phyloP scores from a whole-genome alignment of 2,888 invertebrate species.

The Achlya flavicornis region DNA sequence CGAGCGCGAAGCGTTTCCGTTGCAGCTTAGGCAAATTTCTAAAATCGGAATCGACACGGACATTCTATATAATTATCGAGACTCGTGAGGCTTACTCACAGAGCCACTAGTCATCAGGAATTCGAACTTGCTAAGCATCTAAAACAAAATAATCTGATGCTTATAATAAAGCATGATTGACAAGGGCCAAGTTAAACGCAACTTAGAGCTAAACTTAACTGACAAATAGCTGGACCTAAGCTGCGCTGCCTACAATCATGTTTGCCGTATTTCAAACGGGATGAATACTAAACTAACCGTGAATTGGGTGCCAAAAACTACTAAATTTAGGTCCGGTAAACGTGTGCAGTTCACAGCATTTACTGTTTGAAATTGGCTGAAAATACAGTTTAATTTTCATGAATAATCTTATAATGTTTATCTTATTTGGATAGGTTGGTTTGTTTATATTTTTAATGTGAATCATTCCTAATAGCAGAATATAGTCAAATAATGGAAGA shows the following conservation, averaged over 20 bases:
- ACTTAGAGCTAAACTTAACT: neutral
- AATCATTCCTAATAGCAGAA: neutral
- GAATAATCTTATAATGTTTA: neutral
- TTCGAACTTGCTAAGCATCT: no score
- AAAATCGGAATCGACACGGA: no score
- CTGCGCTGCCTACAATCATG: neutral
- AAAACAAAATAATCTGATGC: no score
- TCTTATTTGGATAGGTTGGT: neutral
- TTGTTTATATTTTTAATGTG: neutral
- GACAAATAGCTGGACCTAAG: neutral
- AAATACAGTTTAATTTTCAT: neutral
- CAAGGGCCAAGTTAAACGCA: neutral
- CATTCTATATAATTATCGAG: no score
- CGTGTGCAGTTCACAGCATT: neutral
- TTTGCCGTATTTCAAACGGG: neutral
- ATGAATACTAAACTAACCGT: slow-evolving; percentile 9
- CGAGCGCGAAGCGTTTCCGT: no score
- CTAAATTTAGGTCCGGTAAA: neutral
- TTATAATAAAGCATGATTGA: neutral
- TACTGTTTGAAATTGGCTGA: neutral
- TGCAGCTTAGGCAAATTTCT: no score
- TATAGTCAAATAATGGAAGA: no score
- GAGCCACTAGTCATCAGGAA: no score
- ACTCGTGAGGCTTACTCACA: no score
- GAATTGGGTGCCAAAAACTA: neutral